Evolutionary conservation across 2,888 invertebrate species (phyloP).

Genomic region (Epirrhoe alternata): DNA sequence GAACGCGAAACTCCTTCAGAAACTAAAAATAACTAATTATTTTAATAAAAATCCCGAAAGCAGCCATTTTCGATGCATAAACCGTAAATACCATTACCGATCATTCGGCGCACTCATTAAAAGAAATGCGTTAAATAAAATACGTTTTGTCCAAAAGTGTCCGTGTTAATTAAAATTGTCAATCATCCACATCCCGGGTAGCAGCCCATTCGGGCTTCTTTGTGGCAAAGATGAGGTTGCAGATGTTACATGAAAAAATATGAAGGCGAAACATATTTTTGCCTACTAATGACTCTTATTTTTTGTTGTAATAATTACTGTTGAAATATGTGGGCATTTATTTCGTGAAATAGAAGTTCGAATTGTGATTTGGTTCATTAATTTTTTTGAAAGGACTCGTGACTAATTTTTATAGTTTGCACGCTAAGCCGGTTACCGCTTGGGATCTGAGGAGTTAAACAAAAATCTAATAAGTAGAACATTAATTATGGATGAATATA

Average conservation of each 20-base stretch:
- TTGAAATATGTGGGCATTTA: too few relatives aligned
- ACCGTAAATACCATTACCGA: constrained; percentile 22
- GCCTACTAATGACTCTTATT: too few relatives aligned
- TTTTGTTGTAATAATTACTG: too few relatives aligned
- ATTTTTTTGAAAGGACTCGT: too few relatives aligned
- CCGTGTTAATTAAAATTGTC: constrained; percentile 78
- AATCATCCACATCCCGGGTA: constrained; percentile 60
- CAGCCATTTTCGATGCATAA: constrained; percentile 13
- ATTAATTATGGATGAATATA: too few relatives aligned
- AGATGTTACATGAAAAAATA: constrained; percentile 21
- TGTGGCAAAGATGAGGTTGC: constrained; percentile 48
- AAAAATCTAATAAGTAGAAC: too few relatives aligned
- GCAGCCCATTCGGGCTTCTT: constrained; percentile 59
- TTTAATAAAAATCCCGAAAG: not conserved
- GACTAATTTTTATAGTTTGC: too few relatives aligned
- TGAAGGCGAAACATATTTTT: too few relatives aligned
- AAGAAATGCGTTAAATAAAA: constrained; percentile 35
- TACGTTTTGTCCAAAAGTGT: constrained; percentile 50
- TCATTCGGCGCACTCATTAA: constrained; percentile 29
- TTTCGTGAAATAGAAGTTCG: too few relatives aligned
- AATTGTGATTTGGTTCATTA: too few relatives aligned
- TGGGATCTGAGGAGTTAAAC: too few relatives aligned
- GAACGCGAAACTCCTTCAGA: not conserved
- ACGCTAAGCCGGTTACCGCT: too few relatives aligned
- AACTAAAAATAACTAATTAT: not conserved